Base-by-base conservation (phyloP, 2,113 vertebrate genomes). In the Melanotaenia duboulayi region DNA sequence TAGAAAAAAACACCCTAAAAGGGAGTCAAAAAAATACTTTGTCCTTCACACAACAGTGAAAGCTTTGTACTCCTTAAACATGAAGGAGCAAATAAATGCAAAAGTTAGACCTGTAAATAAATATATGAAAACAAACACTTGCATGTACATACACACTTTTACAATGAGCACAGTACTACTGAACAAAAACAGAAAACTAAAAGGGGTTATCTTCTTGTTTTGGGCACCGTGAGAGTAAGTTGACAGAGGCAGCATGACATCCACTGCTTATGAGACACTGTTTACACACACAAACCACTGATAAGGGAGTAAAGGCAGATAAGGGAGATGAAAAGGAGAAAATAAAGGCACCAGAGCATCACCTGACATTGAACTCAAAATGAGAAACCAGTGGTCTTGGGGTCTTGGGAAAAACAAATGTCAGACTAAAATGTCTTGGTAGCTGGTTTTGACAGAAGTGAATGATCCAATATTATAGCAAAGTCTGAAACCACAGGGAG, bases 261-360 rank as follows among this genome's bases (percentile, higher is more conserved):
- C 80, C 78, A 60, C 78, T 81, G 78, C 76, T 83, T 80, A 87
- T 89, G 83, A 89, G 86, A 80, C 81, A 76, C 77, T 70, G 86
- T 89, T 88, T 84, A 85, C 81, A 76, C 71, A 71, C 69, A 78
- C 85, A 86, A 76, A 24, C 60, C 11, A 51, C 63, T 64, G 89
- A 92, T 92, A 92, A 92, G 84, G 55, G 54, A 64, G 48, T 61
- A 52, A 57, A 69, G 62, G 42, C 71, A 87, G 90, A 92, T 90
- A 92, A 90, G 79, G 56, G 68, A 84, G 79, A 88, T 79, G 78
- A 82, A 69, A 85, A 86, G 68, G 73, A 75, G 74, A 82, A 77
- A 80, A 83, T 71, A 89, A 88, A 87, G 83, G 70, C 77, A 71
- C 67, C 23, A 58, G 55, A 74, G 79, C 65, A 62, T 82, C 76